Conservation (phyloP, 2,888 invertebrate species). For the Psylliodes chrysocephalus region DNA sequence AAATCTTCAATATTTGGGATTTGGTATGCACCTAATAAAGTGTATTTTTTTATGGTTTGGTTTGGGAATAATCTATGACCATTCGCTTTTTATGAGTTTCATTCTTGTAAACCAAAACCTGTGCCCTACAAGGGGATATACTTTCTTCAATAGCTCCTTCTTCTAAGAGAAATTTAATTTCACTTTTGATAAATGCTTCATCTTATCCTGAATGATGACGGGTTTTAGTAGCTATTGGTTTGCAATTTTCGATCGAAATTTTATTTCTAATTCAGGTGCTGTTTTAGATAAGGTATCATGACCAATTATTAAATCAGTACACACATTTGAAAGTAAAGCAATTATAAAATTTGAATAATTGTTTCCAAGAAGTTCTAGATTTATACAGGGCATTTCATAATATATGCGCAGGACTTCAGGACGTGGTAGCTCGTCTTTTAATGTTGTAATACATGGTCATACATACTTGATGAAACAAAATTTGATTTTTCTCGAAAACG, state of each 20-base stretch:
- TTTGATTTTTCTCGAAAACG: no score
- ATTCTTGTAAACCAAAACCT: constrained; percentile 41
- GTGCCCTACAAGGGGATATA: constrained; percentile 29
- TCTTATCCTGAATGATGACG: constrained; percentile 9
- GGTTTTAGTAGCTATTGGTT: constrained; percentile 20
- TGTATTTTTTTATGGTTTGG: constrained; percentile 46
- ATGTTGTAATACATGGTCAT: no score
- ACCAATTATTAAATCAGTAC: background rate
- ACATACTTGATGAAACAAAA: no score
- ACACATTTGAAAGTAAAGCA: background rate
- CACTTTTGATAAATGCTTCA: constrained; percentile 15
- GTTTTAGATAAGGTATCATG: background rate
- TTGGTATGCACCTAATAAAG: constrained; percentile 43
- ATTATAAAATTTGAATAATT: background rate
- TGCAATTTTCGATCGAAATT: constrained; percentile 9
- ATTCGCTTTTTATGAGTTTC: constrained; percentile 42
- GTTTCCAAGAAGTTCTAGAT: background rate
- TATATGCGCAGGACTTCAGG: no score
- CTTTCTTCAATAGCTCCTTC: constrained; percentile 27
- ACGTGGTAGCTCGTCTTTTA: no score
- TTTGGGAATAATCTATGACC: constrained; percentile 48
- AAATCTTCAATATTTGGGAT: constrained; percentile 37
- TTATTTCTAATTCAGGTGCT: constrained; percentile 5
- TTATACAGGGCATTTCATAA: no score
- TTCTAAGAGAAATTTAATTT: constrained; percentile 10